These are phyloP conservation scores for Dioctria rufipes DNA, from an alignment of 2,888 invertebrate species.

Conservation along the genomic window DNA sequence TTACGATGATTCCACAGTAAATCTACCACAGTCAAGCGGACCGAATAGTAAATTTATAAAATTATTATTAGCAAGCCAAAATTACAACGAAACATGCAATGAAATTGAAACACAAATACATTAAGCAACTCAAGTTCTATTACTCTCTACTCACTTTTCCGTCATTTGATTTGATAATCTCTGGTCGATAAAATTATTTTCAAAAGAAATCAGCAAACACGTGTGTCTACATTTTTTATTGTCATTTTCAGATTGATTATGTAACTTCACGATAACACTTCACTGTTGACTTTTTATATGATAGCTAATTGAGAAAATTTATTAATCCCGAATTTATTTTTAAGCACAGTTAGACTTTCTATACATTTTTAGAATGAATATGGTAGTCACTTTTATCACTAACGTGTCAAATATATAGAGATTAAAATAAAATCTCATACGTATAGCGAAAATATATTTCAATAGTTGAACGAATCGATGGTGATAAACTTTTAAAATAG, in stretches of 20 bases:
- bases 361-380: too few species aligned
- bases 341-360: too few species aligned
- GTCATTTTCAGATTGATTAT: slow-evolving; percentile 5
- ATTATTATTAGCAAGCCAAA: slow-evolving; percentile 19
- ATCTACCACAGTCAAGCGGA: neutral
- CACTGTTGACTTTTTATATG: slow-evolving; percentile 31
- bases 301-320: neutral
- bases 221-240: slow-evolving; percentile 6
- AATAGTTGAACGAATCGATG: too few species aligned
- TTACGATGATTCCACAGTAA: slow-evolving; percentile 2
- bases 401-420: too few species aligned
- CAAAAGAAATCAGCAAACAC: neutral
- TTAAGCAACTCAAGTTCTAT: neutral
- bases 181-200: neutral
- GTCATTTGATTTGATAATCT: neutral
- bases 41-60: neutral
- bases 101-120: neutral
- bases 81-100: slow-evolving; percentile 23
- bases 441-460: too few species aligned
- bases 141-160: slow-evolving; percentile 8
- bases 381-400: too few species aligned
- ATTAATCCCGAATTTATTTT: too few species aligned
- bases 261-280: slow-evolving; percentile 24
- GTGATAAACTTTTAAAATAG: too few species aligned
- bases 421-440: too few species aligned